Conservation (phyloP, 2,113 vertebrate genomes). For the Grus americana region DNA sequence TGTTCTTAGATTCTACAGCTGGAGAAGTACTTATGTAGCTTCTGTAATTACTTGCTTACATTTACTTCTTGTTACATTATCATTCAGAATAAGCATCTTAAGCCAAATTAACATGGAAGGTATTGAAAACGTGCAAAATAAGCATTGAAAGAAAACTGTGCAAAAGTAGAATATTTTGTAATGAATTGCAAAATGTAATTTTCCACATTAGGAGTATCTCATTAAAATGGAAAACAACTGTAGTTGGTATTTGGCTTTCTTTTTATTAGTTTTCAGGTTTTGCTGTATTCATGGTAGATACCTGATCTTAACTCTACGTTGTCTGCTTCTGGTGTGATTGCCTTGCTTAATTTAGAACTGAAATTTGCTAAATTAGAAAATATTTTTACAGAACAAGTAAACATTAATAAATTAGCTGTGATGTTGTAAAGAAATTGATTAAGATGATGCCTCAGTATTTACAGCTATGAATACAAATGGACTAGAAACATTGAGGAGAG, state of each 20-base stretch:
- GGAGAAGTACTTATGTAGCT: background rate
- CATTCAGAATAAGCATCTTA: background rate
- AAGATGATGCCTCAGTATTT: background rate
- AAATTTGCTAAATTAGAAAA: background rate
- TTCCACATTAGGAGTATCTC: background rate
- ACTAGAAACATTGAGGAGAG: fast-evolving
- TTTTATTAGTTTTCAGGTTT: background rate
- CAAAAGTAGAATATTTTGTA: background rate
- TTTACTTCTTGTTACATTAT: background rate
- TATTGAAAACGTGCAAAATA: background rate
- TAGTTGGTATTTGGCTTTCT: background rate
- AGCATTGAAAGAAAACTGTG: background rate
- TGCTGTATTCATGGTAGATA: background rate
- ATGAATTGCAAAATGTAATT: background rate
- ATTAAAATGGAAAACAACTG: background rate
- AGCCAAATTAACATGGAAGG: background rate
- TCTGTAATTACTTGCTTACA: background rate
- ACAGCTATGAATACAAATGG: background rate
- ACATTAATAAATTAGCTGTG: background rate
- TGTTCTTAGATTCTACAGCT: background rate
- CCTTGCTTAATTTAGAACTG: background rate
- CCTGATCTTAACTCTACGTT: background rate
- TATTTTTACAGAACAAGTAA: background rate
- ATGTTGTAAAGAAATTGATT: background rate
- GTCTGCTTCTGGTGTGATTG: background rate